phyloP scores from a whole-genome alignment of 1,140 invertebrate genomes.

The Bradysia coprophila region DNA sequence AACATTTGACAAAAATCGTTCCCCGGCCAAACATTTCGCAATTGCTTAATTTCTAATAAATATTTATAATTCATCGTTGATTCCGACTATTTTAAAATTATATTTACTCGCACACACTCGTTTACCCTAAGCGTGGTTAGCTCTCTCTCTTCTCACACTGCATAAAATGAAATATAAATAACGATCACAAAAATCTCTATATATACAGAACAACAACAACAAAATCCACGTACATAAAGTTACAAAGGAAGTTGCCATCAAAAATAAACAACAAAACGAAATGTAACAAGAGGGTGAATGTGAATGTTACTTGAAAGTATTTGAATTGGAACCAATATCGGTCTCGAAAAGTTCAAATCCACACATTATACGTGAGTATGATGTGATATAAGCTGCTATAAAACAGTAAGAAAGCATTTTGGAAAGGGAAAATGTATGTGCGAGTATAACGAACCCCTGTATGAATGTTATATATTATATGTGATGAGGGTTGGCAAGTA shows the following conservation, averaged over 20 bases:
- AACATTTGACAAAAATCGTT: too few species aligned
- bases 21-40: too few species aligned
- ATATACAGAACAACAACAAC: background rate
- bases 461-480: background rate
- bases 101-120: too few species aligned
- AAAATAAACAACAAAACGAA: background rate
- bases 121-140: too few species aligned
- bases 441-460: background rate
- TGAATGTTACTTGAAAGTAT: background rate
- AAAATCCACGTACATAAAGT: too few species aligned
- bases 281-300: background rate
- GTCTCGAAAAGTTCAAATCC: background rate
- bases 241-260: background rate
- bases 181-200: background rate
- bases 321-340: background rate
- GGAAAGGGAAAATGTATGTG: background rate
- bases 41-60: too few species aligned
- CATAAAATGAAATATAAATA: background rate
- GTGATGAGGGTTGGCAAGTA: background rate
- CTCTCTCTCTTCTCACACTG: too few species aligned
- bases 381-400: too few species aligned
- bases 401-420: background rate
- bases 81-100: too few species aligned
- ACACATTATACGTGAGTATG: background rate
- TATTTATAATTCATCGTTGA: too few species aligned